Percentiles rank a stretch among this genome's conserved stretches.
Evolutionary conservation across 2,888 invertebrate species (phyloP).

Genomic region (Caenorhabditis sp.): DNA sequence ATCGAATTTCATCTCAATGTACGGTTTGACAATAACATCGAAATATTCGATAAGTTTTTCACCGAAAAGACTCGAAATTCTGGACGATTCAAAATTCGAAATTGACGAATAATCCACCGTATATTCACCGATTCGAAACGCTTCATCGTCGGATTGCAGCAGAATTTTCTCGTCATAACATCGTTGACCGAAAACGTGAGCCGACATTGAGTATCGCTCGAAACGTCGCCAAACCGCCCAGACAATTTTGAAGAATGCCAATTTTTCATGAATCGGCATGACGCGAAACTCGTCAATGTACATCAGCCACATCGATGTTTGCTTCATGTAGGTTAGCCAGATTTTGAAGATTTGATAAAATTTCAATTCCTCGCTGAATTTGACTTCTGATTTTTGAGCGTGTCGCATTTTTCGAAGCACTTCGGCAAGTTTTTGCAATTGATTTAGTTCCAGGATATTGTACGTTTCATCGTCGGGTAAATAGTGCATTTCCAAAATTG

Average conservation of each 20-base stretch:
- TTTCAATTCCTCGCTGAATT: conserved; percentile 5
- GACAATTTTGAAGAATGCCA: conserved; percentile 30
- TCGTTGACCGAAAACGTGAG: conserved; percentile 11
- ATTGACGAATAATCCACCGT: conserved; percentile 9
- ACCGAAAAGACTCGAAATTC: conserved; percentile 3
- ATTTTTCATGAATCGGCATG: conserved; percentile 17
- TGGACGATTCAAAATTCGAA: not conserved
- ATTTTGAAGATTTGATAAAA: conserved; percentile 13
- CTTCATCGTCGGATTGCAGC: conserved; percentile 11
- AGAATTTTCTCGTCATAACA: conserved; percentile 21
- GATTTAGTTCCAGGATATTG: not conserved
- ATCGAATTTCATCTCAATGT: conserved; percentile 13
- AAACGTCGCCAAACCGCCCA: conserved; percentile 34
- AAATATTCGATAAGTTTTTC: conserved; percentile 9
- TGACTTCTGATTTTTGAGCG: conserved; percentile 2
- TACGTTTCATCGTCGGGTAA: not conserved
- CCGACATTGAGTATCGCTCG: conserved; percentile 18
- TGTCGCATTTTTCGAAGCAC: conserved; percentile 4
- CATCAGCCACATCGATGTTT: conserved; percentile 23
- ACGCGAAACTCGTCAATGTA: conserved; percentile 13
- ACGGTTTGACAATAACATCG: conserved; percentile 9
- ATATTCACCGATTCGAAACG: conserved; percentile 6
- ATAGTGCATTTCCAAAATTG: conserved; percentile 17
- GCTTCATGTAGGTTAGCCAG: conserved; percentile 20
- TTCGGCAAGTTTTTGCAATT: conserved; percentile 11